Conservation (phyloP, 2,888 invertebrate genomes). For the Tyria jacobaeae region DNA sequence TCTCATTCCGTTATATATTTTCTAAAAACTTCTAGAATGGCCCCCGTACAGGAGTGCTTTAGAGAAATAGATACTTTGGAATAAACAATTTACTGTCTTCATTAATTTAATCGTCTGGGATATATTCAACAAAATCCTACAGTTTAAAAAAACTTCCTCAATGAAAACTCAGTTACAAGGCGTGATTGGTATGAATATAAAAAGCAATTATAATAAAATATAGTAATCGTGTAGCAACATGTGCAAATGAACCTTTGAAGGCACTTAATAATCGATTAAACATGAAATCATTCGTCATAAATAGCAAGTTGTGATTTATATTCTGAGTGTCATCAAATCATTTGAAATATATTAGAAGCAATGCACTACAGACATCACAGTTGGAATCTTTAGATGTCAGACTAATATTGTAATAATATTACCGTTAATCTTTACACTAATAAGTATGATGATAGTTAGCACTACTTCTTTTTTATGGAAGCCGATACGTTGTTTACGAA, state of each 20-base stretch:
- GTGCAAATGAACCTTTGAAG: neutral
- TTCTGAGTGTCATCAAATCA: neutral
- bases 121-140: no score
- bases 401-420: neutral
- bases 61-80: no score
- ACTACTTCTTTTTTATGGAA: neutral
- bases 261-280: neutral
- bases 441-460: neutral
- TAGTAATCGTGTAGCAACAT: neutral
- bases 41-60: no score
- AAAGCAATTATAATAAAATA: neutral
- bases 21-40: no score
- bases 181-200: no score
- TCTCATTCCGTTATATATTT: no score
- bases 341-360: neutral
- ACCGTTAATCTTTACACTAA: slow-evolving; percentile 4
- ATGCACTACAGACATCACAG: neutral
- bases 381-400: neutral
- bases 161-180: no score
- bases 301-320: slow-evolving; percentile 1
- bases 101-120: no score
- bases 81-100: no score
- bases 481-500: neutral
- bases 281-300: neutral
- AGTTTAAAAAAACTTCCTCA: no score